Conservation (phyloP, 37 sponge, comb jelly and placozoan species). For the Geodia barretti region DNA sequence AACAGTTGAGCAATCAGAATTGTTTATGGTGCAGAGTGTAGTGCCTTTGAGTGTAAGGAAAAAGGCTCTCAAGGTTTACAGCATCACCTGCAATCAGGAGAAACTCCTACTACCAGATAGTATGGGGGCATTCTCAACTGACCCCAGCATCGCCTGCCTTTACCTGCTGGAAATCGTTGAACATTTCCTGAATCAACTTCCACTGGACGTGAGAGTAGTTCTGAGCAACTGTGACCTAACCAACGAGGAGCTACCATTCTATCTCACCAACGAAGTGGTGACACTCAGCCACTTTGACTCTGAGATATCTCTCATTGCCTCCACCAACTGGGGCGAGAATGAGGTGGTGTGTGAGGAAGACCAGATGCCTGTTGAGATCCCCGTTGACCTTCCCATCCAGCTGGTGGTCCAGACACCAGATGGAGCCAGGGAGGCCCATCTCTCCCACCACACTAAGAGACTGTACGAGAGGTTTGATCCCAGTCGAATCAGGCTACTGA, state of each 20-base stretch:
- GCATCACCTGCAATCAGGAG: background rate
- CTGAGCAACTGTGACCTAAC: background rate
- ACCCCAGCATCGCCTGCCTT: conserved; percentile 16
- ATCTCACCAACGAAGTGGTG: conserved; percentile 5
- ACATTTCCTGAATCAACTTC: background rate
- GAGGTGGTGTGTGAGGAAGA: background rate
- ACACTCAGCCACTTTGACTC: background rate
- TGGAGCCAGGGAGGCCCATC: background rate
- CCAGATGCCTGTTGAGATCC: conserved; percentile 11
- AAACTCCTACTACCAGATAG: background rate
- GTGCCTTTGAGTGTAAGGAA: background rate
- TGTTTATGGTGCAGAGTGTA: background rate
- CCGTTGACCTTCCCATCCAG: conserved; percentile 6
- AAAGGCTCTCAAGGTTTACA: background rate
- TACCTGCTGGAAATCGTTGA: conserved; percentile 31
- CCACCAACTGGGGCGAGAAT: conserved; percentile 1
- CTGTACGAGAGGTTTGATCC: conserved; percentile 18
- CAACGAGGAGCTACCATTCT: conserved; percentile 1
- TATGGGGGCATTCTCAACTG: conserved; percentile 18
- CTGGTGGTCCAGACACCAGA: background rate
- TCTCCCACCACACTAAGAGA: background rate
- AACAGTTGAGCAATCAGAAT: background rate
- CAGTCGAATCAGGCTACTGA: background rate
- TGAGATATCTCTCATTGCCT: conserved; percentile 15
- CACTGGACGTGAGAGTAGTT: background rate